Percentiles rank a stretch among this genome's conserved stretches.
Conservation (phyloP, 2,888 invertebrate genomes). For the Gasteruption jaculator region DNA sequence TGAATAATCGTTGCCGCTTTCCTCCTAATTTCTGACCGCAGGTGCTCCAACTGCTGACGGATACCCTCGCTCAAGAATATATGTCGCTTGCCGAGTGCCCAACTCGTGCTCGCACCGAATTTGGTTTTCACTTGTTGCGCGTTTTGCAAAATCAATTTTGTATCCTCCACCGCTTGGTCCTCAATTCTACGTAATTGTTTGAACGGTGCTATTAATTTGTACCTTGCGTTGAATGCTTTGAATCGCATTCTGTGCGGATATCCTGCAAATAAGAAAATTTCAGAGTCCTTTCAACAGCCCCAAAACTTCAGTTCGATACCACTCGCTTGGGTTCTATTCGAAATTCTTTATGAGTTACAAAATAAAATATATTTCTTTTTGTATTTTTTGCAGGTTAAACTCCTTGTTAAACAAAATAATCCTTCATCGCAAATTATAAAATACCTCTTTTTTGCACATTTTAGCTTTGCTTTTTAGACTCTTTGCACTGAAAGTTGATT, state of each 20-base stretch:
- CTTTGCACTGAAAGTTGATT: too few relatives aligned
- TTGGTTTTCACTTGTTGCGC: slow-evolving; percentile 59
- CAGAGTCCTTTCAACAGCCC: too few relatives aligned
- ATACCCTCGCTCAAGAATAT: slow-evolving; percentile 93
- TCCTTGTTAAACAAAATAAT: too few relatives aligned
- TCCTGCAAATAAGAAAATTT: slow-evolving; percentile 50
- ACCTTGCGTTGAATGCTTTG: slow-evolving; percentile 84
- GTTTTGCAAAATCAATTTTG: slow-evolving; percentile 69
- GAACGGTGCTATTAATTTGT: slow-evolving; percentile 80
- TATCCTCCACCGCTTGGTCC: slow-evolving; percentile 72
- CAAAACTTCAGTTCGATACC: too few relatives aligned
- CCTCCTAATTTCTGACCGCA: slow-evolving; percentile 72
- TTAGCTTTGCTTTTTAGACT: too few relatives aligned
- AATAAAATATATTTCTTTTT: slow-evolving; percentile 3
- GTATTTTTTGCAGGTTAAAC: slow-evolving; percentile 1
- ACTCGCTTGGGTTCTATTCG: too few relatives aligned
- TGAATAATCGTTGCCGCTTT: slow-evolving; percentile 81
- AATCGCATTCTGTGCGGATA: slow-evolving; percentile 94
- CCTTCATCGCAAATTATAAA: too few relatives aligned
- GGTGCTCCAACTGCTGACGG: slow-evolving; percentile 81
- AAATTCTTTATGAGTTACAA: too few relatives aligned
- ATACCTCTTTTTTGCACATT: too few relatives aligned
- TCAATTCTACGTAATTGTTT: slow-evolving; percentile 62
- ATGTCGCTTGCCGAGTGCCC: slow-evolving; percentile 90
- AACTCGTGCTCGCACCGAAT: slow-evolving; percentile 59